phyloP scores from a whole-genome alignment of 2,888 invertebrate species.

The Neoascia interrupta region DNA sequence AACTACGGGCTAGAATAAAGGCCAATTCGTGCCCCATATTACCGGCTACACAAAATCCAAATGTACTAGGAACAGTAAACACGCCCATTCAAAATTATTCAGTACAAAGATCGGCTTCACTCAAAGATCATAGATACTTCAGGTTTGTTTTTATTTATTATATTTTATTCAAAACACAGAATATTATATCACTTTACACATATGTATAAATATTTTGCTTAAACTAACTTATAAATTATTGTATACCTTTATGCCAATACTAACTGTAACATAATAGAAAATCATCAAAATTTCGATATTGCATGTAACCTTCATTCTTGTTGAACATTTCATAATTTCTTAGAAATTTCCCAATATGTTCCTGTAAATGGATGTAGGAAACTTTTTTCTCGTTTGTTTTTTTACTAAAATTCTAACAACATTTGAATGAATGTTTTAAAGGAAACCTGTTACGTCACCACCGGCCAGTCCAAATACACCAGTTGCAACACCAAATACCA shows the following conservation, averaged over 20 bases:
- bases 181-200: conserved; percentile 44
- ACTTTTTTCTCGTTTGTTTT: not conserved
- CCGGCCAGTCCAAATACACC: conserved; percentile 74
- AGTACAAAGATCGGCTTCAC: conserved; percentile 83
- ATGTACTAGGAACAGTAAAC: conserved; percentile 76
- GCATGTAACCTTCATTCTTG: conserved; percentile 39
- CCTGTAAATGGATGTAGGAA: conserved; percentile 38
- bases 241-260: conserved; percentile 27
- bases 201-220: conserved; percentile 32
- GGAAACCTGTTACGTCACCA: conserved; percentile 77
- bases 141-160: conserved; percentile 78
- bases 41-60: conserved; percentile 82
- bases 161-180: conserved; percentile 33
- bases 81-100: conserved; percentile 81
- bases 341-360: conserved; percentile 16
- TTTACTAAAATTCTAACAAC: not conserved
- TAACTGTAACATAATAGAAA: conserved; percentile 23
- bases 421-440: conserved; percentile 58
- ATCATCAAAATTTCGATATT: conserved; percentile 17
- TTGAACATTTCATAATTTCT: conserved; percentile 7
- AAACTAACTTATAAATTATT: conserved; percentile 16
- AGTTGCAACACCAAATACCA: conserved; percentile 72
- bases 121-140: conserved; percentile 81
- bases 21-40: conserved; percentile 90
- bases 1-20: conserved; percentile 93